Percentiles rank a stretch among this genome's conserved stretches.
Conservation (phyloP, 2,888 invertebrate genomes). For the Isoperla grammatica region DNA sequence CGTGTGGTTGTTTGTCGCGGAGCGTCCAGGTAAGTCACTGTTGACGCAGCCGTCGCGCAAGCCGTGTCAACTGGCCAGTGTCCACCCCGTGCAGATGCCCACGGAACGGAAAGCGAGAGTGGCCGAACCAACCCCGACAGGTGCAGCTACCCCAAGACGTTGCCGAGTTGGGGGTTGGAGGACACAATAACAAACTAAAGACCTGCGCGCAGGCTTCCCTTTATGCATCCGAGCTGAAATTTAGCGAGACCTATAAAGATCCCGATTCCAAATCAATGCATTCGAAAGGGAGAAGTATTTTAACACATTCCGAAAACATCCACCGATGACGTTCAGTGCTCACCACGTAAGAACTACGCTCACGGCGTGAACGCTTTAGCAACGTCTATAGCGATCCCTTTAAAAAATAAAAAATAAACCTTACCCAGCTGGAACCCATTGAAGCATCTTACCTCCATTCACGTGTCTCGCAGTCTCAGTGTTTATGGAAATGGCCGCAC, state of each 20-base stretch:
- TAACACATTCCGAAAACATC: constrained; percentile 4
- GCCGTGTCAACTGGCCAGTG: not conserved
- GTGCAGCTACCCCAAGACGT: not conserved
- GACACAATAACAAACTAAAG: constrained; percentile 12
- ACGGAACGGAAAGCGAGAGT: not conserved
- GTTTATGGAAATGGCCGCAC: constrained; percentile 13
- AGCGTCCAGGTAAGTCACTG: no score
- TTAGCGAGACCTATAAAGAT: not conserved
- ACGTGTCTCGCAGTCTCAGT: not conserved
- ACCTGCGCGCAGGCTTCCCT: constrained; percentile 2
- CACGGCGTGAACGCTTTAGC: not conserved
- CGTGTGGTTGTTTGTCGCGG: no score
- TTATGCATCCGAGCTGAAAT: not conserved
- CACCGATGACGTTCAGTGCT: no score
- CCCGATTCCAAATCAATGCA: constrained; percentile 6
- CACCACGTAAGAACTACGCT: no score
- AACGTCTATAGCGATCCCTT: not conserved
- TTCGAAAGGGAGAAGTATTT: not conserved
- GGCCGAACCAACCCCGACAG: not conserved
- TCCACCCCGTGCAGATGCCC: not conserved
- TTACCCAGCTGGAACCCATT: constrained; percentile 13
- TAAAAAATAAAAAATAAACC: constrained; percentile 1
- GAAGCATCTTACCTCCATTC: constrained; percentile 7
- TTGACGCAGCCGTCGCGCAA: not conserved
- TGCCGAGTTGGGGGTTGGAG: not conserved